phyloP scores from a whole-genome alignment of 2,797 vertebrate genomes.

The Lacerta agilis region DNA sequence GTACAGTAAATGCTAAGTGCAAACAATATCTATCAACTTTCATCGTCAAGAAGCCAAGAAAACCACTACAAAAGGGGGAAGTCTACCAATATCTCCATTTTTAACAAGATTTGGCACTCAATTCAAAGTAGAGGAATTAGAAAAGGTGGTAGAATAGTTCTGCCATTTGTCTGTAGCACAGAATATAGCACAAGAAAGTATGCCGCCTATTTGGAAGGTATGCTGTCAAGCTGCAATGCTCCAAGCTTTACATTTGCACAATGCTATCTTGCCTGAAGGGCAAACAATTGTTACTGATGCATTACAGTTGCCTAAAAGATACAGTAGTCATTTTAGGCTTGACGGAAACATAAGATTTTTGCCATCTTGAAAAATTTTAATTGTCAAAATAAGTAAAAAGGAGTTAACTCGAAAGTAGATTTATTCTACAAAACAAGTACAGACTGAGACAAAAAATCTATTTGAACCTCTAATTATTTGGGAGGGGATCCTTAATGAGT shows the following conservation, averaged over 20 bases:
- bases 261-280: constrained; percentile 13
- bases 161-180: not conserved
- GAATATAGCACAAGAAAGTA: not conserved
- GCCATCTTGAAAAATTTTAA: fast-evolving
- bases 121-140: not conserved
- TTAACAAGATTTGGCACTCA: not conserved
- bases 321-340: fast-evolving
- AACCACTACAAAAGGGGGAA: not conserved
- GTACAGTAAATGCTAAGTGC: not conserved
- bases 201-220: not conserved
- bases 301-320: not conserved
- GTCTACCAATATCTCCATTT: not conserved
- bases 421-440: not conserved
- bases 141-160: not conserved
- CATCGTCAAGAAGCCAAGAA: not conserved
- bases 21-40: not conserved
- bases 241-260: constrained; percentile 14
- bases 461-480: not conserved
- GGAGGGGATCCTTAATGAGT: not conserved
- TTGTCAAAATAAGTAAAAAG: not conserved
- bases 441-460: not conserved
- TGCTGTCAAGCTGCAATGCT: not conserved
- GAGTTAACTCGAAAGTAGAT: not conserved
- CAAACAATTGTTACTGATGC: not conserved
- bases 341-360: fast-evolving